phyloP scores from a whole-genome alignment of 2,888 invertebrate species.

The Linnaemya vulpina region DNA sequence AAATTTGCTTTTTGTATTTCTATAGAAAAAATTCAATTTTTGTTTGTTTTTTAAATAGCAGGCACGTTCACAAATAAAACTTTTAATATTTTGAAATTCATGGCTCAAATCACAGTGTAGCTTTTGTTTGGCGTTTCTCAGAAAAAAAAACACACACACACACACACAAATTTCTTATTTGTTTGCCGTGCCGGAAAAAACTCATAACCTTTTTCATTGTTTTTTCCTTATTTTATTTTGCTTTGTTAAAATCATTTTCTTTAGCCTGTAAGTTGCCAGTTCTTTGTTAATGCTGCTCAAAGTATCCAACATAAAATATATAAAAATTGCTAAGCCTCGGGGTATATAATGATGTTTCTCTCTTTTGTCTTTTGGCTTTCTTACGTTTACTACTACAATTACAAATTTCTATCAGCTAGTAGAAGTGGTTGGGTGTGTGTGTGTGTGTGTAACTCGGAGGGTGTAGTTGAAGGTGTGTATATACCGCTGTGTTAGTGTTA shows the following conservation, averaged over 20 bases:
- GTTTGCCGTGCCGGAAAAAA: neutral
- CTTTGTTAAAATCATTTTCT: conserved; percentile 1
- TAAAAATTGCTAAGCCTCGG: conserved; percentile 53
- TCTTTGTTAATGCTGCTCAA: conserved; percentile 43
- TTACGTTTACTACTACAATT: conserved; percentile 7
- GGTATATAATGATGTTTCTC: conserved; percentile 64
- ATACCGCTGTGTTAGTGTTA: neutral
- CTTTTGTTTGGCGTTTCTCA: neutral
- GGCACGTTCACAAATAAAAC: conserved; percentile 9
- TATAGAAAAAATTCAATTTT: neutral
- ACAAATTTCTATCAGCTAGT: neutral
- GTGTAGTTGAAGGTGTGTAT: neutral
- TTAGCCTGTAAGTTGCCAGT: conserved; percentile 43
- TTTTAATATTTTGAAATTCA: conserved; percentile 30
- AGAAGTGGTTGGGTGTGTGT: neutral
- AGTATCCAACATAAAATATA: conserved; percentile 54
- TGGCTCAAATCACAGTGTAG: conserved; percentile 16
- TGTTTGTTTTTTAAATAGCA: conserved; percentile 2
- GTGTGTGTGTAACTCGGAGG: neutral
- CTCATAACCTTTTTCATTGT: conserved; percentile 1
- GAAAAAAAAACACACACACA: neutral
- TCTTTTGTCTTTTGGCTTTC: conserved; percentile 4
- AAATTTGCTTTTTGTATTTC: neutral
- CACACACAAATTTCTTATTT: neutral
- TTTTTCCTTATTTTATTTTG: neutral